These are phyloP conservation scores for Phalacrocorax pelagicus DNA, from an alignment of 2,113 vertebrate species.

Conservation along the genomic window DNA sequence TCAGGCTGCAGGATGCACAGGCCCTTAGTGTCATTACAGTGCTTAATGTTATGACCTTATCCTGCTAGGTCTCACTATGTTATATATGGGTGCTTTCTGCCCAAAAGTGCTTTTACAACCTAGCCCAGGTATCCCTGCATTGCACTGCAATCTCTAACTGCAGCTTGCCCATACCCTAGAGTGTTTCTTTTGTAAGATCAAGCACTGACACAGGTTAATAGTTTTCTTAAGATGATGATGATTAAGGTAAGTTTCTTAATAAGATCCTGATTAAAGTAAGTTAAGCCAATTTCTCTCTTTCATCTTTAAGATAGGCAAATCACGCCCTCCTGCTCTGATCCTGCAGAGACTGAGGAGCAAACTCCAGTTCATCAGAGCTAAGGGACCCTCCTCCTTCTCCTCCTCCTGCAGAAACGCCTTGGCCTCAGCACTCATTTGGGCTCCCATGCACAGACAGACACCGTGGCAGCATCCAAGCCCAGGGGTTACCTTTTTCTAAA, in stretches of 20 bases:
- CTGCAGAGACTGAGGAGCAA: background rate
- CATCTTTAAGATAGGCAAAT: slow-evolving; percentile 32
- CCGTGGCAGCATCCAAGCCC: background rate
- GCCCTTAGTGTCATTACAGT: background rate
- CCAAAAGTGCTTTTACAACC: background rate
- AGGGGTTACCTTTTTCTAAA: background rate
- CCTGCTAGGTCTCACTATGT: background rate
- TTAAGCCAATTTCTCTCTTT: slow-evolving; percentile 18
- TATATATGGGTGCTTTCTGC: background rate
- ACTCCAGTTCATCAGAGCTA: background rate
- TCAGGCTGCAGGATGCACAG: background rate
- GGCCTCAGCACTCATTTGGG: background rate
- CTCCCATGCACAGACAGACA: background rate
- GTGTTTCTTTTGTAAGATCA: background rate
- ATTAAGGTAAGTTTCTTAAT: background rate
- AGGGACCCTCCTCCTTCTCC: background rate
- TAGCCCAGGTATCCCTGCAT: background rate
- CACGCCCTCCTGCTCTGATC: background rate
- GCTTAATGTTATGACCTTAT: background rate
- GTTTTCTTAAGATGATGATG: slow-evolving; percentile 9
- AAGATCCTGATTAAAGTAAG: background rate
- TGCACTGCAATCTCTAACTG: background rate
- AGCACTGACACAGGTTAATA: background rate
- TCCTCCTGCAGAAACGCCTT: background rate
- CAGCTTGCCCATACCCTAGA: background rate